Evolutionary conservation across 2,888 invertebrate species (phyloP), one percentile per base, ranked within the genome.

Genomic region (Leucophora obtusa): DNA sequence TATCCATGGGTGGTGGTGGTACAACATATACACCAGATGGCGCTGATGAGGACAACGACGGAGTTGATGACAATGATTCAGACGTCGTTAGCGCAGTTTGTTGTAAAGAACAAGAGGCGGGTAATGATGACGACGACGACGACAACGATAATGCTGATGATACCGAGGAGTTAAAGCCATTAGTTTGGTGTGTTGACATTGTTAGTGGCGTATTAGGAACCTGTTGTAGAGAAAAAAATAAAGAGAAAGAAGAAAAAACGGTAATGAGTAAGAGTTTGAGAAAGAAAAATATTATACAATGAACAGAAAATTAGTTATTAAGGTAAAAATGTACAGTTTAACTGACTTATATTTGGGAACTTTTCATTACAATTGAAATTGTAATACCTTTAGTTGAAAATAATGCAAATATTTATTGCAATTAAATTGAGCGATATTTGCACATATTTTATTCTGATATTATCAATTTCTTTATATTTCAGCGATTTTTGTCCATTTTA

Each of bases 141-240:
- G 78, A 66, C 35, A n/a, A n/a, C n/a, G n/a, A n/a, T n/a, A 82
- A 56, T 59, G 81, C 10, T 24, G 47, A 24, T 65, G 69, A 65
- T 47, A 62, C 43, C 80, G 84, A 83, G 83, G 75, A 79, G 84
- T 82, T 83, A 84, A 85, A 84, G 83, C 77, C 81, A 72, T 66
- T 84, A 84, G 85, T 86, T 84, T 87, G 87, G 80, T 86, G 84
- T 85, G 83, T 72, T 83, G 86, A 84, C 84, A 85, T 85, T 86
- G 88, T 88, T 84, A 89, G 84, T 85, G 86, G 87, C 86, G 87
- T 86, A 84, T 90, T 90, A 87, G 90, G 90, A 88, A 90, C 89
- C 90, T 90, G 86, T 51, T 88, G 84, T 28, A 33, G 58, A 24
- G 38, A 14, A 54, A 38, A 14, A 54, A 21, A n/a, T n/a, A n/a